Percentiles rank a stretch among this genome's conserved stretches.
Evolutionary conservation across 2,888 invertebrate genomes (phyloP).

Genomic region (Capitulum mitella): DNA sequence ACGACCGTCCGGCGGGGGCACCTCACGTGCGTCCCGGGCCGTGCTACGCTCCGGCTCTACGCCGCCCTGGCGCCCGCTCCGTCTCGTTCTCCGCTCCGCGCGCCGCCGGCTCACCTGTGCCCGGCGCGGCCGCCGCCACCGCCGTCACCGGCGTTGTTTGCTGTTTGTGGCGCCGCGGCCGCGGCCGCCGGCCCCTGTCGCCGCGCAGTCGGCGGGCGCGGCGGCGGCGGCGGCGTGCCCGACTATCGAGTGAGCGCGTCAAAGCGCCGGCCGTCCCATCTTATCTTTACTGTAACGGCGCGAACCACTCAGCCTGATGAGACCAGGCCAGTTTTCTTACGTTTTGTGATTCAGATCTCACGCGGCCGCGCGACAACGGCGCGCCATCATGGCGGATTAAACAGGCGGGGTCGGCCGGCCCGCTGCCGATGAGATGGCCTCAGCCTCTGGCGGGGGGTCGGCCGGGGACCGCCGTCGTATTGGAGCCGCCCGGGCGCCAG

Average conservation of each 20-base stretch:
- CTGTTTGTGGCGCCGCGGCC: too few relatives aligned
- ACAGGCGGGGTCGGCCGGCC: neutral
- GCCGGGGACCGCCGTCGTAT: too few relatives aligned
- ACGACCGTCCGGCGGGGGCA: too few relatives aligned
- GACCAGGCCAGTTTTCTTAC: neutral
- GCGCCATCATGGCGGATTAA: neutral
- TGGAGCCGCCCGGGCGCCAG: too few relatives aligned
- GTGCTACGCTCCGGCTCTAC: too few relatives aligned
- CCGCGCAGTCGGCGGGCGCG: neutral
- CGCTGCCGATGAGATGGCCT: neutral
- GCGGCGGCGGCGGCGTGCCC: neutral
- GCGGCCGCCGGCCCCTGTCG: too few relatives aligned
- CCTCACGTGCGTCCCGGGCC: too few relatives aligned
- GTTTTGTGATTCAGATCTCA: slow-evolving; percentile 20
- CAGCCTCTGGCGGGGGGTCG: too few relatives aligned
- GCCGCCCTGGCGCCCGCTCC: too few relatives aligned
- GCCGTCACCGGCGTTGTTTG: neutral
- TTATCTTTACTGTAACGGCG: slow-evolving; percentile 24
- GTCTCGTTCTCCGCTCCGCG: too few relatives aligned
- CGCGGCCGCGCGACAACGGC: slow-evolving; percentile 1
- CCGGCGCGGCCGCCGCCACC: too few relatives aligned
- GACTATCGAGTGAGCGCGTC: slow-evolving; percentile 17
- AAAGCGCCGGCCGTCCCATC: slow-evolving; percentile 21
- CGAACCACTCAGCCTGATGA: slow-evolving; percentile 19
- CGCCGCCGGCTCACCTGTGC: too few relatives aligned